Conservation (phyloP, 2,888 invertebrate species). For the Tachystola acroxantha region DNA sequence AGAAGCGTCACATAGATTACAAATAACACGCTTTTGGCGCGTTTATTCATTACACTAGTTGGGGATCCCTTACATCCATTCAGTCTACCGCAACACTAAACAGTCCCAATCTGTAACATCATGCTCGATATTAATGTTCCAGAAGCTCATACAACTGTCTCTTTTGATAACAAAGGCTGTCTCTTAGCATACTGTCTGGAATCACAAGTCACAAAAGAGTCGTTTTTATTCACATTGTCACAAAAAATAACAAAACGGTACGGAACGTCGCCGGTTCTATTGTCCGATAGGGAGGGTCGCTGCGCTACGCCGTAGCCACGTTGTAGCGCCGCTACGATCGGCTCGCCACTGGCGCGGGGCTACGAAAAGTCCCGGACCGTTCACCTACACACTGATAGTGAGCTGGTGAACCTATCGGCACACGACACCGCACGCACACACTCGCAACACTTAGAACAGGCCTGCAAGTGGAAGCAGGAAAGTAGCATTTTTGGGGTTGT, state of each 20-base stretch:
- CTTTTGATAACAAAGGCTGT: constrained; percentile 36
- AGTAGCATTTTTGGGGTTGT: constrained; percentile 69
- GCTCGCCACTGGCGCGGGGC: constrained; percentile 72
- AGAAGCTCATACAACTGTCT: constrained; percentile 41
- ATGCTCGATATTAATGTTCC: constrained; percentile 25
- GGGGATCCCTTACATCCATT: constrained; percentile 30
- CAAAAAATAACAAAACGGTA: constrained; percentile 65
- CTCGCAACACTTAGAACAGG: constrained; percentile 38
- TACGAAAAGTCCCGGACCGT: constrained; percentile 64
- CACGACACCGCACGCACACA: constrained; percentile 47
- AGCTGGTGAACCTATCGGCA: constrained; percentile 44
- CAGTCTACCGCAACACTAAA: constrained; percentile 42
- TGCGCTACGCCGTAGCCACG: constrained; percentile 59
- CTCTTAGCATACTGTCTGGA: constrained; percentile 43
- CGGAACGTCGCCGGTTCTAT: constrained; percentile 60
- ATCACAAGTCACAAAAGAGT: constrained; percentile 49
- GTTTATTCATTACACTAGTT: constrained; percentile 31
- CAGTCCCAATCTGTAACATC: constrained; percentile 34
- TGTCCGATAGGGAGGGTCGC: constrained; percentile 41
- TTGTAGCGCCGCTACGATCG: constrained; percentile 61
- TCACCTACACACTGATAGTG: constrained; percentile 49
- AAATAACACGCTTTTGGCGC: constrained; percentile 23
- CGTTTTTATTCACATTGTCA: constrained; percentile 57
- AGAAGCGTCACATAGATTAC: constrained; percentile 42
- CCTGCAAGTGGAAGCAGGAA: constrained; percentile 60